Evolutionary conservation across 2,797 vertebrate species (phyloP).

Genomic region (Meda fulgida): DNA sequence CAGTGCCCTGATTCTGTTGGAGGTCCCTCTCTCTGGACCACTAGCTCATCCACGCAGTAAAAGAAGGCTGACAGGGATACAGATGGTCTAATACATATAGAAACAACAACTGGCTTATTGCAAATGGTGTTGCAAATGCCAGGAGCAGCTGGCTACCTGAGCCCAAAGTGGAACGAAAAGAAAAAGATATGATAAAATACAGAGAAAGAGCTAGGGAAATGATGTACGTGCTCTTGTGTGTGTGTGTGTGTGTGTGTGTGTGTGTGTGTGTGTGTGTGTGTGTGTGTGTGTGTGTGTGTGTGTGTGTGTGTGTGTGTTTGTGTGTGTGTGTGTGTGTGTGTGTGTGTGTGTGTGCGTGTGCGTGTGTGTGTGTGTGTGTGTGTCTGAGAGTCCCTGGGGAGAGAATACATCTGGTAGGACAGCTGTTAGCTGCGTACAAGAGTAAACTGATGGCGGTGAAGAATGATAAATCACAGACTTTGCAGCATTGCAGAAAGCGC

Average conservation of each 20-base stretch:
- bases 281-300: neutral
- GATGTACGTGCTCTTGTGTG: neutral
- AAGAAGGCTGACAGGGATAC: conserved; percentile 45
- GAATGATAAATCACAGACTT: conserved; percentile 54
- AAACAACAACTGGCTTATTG: conserved; percentile 44
- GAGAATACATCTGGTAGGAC: conserved; percentile 57
- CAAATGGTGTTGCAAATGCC: conserved; percentile 42
- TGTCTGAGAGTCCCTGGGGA: conserved; percentile 29
- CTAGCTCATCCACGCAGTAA: conserved; percentile 43
- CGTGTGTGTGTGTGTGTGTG: neutral
- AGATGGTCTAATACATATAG: conserved; percentile 45
- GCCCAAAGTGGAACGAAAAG: conserved; percentile 3
- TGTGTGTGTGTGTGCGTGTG: neutral
- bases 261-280: neutral
- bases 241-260: neutral
- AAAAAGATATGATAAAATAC: neutral
- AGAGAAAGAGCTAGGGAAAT: neutral
- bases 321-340: neutral
- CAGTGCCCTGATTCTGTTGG: conserved; percentile 26
- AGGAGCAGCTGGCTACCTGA: conserved; percentile 45
- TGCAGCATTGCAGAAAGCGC: conserved; percentile 38
- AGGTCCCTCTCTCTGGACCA: conserved; percentile 23
- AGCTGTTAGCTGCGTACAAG: conserved; percentile 55
- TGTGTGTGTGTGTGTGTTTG: neutral
- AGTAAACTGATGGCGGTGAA: conserved; percentile 44